Percentiles rank a stretch among this genome's conserved stretches.
Conservation (phyloP, 2,113 vertebrate genomes). For the Cyanoliseus patagonus region DNA sequence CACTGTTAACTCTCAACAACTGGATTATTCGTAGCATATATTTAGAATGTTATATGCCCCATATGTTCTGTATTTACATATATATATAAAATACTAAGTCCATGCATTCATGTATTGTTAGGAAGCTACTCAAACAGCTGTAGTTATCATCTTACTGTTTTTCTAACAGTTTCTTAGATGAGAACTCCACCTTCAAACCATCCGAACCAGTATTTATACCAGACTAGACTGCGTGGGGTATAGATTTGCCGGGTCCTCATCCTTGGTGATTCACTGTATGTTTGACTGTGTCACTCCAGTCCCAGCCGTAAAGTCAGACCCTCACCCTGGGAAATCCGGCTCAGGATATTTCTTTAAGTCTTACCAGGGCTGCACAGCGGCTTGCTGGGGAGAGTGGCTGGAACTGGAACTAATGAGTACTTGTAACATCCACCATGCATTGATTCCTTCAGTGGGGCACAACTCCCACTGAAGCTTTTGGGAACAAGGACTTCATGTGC, state of each 20-base stretch:
- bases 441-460: neutral
- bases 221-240: fast-evolving
- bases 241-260: neutral
- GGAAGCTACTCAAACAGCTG: neutral
- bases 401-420: neutral
- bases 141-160: neutral
- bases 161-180: neutral
- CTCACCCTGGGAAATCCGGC: fast-evolving
- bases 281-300: neutral
- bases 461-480: neutral
- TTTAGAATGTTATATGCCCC: neutral
- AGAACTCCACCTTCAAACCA: neutral
- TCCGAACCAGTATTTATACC: neutral
- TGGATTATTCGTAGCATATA: neutral
- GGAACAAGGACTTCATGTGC: neutral
- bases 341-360: neutral
- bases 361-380: neutral
- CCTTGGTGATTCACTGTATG: neutral
- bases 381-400: neutral
- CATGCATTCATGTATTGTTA: neutral
- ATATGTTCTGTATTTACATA: neutral
- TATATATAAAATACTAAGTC: neutral
- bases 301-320: neutral
- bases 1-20: neutral
- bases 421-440: neutral